Evolutionary conservation across 1,140 invertebrate species (phyloP).

Genomic region (Drosophila ohnishii): DNA sequence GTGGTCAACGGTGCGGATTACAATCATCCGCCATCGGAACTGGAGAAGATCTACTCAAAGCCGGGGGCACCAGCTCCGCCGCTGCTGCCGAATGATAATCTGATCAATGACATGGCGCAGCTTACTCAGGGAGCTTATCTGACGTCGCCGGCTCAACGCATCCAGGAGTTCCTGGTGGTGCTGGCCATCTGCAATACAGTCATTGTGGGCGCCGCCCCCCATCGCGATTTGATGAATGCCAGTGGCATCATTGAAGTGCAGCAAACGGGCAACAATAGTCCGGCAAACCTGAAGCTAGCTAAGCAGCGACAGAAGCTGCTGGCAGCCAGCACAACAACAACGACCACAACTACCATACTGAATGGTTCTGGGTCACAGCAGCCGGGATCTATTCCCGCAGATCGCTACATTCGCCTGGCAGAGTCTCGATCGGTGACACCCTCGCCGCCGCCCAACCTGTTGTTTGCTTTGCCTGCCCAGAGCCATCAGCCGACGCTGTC

Average conservation of each 20-base stretch:
- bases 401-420: conserved; percentile 87
- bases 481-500: conserved; percentile 84
- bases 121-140: conserved; percentile 64
- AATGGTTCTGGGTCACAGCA: conserved; percentile 48
- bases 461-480: conserved; percentile 83
- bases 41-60: conserved; percentile 84
- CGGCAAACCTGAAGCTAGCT: conserved; percentile 50
- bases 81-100: conserved; percentile 86
- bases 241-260: conserved; percentile 87
- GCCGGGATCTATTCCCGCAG: conserved; percentile 63
- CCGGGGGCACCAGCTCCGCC: conserved; percentile 85
- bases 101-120: conserved; percentile 87
- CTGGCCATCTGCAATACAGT: conserved; percentile 98
- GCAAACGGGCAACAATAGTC: conserved; percentile 45
- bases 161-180: conserved; percentile 96
- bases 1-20: conserved; percentile 95
- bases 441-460: conserved; percentile 87
- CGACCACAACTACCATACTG: conserved; percentile 54
- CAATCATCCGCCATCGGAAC: conserved; percentile 88
- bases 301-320: conserved; percentile 44
- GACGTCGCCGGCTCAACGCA: conserved; percentile 83
- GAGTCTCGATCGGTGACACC: conserved; percentile 90
- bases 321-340: conserved; percentile 42
- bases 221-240: conserved; percentile 94
- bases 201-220: conserved; percentile 94